These are phyloP conservation scores for Drosophila diplacantha DNA, from an alignment of 2,888 invertebrate species.

Conservation along the genomic window DNA sequence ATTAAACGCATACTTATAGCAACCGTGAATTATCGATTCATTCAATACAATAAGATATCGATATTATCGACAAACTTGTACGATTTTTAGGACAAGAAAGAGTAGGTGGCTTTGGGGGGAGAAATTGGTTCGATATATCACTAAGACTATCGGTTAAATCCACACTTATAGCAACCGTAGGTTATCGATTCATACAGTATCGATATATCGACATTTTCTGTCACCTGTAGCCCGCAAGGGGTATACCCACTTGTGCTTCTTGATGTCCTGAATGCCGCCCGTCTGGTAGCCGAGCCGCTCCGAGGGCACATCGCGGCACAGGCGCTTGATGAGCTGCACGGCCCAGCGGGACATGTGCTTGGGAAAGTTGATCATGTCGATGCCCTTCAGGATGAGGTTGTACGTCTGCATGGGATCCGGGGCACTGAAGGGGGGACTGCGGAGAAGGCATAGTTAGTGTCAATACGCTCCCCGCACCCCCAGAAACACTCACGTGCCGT, in stretches of 20 bases:
- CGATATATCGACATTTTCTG: too few species aligned
- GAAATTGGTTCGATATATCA: too few species aligned
- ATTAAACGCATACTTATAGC: too few species aligned
- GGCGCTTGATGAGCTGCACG: conserved; percentile 88
- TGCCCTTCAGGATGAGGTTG: conserved; percentile 93
- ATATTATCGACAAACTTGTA: too few species aligned
- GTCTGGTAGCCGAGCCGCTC: conserved; percentile 94
- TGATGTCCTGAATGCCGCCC: conserved; percentile 91
- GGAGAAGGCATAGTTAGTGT: neutral
- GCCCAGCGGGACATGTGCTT: conserved; percentile 88
- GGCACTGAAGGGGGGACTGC: conserved; percentile 89
- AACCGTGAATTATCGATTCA: too few species aligned
- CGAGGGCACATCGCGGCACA: conserved; percentile 90
- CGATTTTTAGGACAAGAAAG: too few species aligned
- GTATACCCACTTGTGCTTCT: conserved; percentile 85
- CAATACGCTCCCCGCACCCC: conserved; percentile 21
- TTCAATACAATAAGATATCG: too few species aligned
- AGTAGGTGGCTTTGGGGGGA: too few species aligned
- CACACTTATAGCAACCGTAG: too few species aligned
- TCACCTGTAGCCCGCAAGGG: too few species aligned
- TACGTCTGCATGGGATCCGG: conserved; percentile 97
- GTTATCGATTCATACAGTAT: too few species aligned
- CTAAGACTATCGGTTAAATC: too few species aligned
- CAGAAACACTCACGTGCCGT: conserved; percentile 83
- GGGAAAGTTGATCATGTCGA: conserved; percentile 92